Evolutionary conservation across 2,113 vertebrate species (phyloP).

Genomic region (Indri indri): DNA sequence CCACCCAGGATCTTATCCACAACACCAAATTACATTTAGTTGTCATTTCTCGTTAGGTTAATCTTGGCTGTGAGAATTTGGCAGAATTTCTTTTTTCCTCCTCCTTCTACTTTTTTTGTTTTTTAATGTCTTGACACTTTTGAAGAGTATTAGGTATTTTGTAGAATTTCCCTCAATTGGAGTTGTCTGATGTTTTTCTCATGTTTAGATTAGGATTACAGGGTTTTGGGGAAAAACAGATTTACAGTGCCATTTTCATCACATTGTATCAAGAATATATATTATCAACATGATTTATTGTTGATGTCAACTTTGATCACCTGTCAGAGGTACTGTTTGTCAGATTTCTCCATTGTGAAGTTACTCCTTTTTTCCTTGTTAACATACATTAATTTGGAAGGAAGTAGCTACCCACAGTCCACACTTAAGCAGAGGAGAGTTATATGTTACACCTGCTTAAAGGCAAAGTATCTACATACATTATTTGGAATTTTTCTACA

Average conservation of each 20-base stretch:
- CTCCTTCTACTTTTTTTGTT: not conserved
- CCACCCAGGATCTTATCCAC: not conserved
- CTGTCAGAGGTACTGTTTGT: not conserved
- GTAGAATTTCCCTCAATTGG: not conserved
- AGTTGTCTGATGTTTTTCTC: not conserved
- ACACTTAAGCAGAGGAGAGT: not conserved
- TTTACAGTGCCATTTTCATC: not conserved
- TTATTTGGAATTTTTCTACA: not conserved
- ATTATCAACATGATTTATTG: not conserved
- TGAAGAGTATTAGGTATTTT: not conserved
- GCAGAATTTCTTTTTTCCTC: not conserved
- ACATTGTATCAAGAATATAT: not conserved
- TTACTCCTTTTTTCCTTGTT: not conserved
- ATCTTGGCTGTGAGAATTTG: not conserved
- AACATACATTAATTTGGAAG: not conserved
- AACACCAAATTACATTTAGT: not conserved
- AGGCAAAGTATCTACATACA: not conserved
- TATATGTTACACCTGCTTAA: not conserved
- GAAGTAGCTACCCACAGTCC: not conserved
- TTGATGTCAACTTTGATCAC: not conserved
- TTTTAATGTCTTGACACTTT: not conserved
- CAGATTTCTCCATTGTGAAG: not conserved
- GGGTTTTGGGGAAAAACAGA: not conserved
- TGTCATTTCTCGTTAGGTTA: not conserved
- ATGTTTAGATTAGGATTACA: not conserved